Evolutionary conservation across 1,140 invertebrate genomes (phyloP).

Genomic region (Eriosoma lanigerum): DNA sequence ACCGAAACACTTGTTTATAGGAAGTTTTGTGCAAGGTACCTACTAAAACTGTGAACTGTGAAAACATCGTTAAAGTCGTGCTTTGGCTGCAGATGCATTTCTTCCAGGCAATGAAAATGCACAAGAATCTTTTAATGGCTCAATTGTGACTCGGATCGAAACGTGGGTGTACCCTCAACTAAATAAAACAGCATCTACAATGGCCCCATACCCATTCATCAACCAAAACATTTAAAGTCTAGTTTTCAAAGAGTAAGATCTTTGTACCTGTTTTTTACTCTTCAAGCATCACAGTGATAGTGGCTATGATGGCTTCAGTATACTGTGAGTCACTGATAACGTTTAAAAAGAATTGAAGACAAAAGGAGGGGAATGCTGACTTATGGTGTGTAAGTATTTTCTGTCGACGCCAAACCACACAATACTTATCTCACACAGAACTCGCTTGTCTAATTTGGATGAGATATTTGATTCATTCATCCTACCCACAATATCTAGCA

Average conservation of each 20-base stretch:
- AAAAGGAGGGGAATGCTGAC: slow-evolving; percentile 53
- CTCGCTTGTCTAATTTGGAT: slow-evolving; percentile 54
- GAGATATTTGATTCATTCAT: slow-evolving; percentile 54
- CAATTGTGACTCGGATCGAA: slow-evolving; percentile 54
- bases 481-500: neutral
- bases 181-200: slow-evolving; percentile 27
- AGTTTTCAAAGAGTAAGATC: slow-evolving; percentile 37
- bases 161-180: no score
- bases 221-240: slow-evolving; percentile 51
- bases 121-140: neutral
- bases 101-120: neutral
- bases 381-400: slow-evolving; percentile 54
- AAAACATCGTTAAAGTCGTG: neutral
- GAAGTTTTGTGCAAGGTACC: slow-evolving; percentile 55
- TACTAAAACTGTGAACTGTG: slow-evolving; percentile 53
- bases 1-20: slow-evolving; percentile 52
- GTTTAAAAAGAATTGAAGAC: slow-evolving; percentile 54
- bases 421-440: slow-evolving; percentile 53
- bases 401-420: slow-evolving; percentile 58
- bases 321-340: slow-evolving; percentile 51
- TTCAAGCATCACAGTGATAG: slow-evolving; percentile 33
- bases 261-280: slow-evolving; percentile 42
- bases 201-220: slow-evolving; percentile 45
- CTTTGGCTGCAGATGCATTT: neutral
- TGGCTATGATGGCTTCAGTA: slow-evolving; percentile 37